Percentiles rank a stretch among this genome's conserved stretches.
Conservation (phyloP, 2,888 invertebrate species). For the Lepidocyrtoides sp. region DNA sequence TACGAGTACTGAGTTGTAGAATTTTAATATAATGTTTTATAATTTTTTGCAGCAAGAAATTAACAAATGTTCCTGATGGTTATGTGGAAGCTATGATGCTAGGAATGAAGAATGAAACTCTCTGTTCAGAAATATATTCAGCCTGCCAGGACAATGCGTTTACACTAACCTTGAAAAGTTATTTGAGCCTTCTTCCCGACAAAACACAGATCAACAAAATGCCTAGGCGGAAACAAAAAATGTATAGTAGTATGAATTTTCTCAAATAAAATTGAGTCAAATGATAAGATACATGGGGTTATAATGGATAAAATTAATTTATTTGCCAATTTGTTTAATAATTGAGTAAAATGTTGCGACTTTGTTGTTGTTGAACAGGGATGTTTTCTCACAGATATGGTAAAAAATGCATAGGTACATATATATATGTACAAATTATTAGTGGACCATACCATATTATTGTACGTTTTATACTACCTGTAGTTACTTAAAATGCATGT, state of each 20-base stretch:
- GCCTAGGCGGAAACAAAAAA: constrained; percentile 74
- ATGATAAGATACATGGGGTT: not conserved
- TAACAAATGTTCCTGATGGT: constrained; percentile 49
- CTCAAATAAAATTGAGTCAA: constrained; percentile 43
- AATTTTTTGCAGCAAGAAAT: constrained; percentile 49
- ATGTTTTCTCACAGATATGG: no score
- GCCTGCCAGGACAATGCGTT: constrained; percentile 66
- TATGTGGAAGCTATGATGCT: constrained; percentile 61
- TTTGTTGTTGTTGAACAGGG: not conserved
- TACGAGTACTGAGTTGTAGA: no score
- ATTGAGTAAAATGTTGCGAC: no score
- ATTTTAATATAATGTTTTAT: no score
- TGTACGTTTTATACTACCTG: no score
- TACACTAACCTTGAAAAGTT: constrained; percentile 68
- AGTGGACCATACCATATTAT: no score
- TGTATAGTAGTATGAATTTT: constrained; percentile 66
- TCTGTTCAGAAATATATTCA: constrained; percentile 53
- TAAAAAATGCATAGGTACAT: no score
- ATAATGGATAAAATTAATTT: not conserved
- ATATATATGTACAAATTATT: no score
- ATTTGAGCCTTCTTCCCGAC: constrained; percentile 63
- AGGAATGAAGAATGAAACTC: constrained; percentile 66
- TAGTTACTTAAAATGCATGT: no score
- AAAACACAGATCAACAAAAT: constrained; percentile 51
- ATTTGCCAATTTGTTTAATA: no score